Evolutionary conservation across 1,140 invertebrate genomes (phyloP), one percentile per base, ranked within the genome.

Genomic region (Diorhabda carinulata): DNA sequence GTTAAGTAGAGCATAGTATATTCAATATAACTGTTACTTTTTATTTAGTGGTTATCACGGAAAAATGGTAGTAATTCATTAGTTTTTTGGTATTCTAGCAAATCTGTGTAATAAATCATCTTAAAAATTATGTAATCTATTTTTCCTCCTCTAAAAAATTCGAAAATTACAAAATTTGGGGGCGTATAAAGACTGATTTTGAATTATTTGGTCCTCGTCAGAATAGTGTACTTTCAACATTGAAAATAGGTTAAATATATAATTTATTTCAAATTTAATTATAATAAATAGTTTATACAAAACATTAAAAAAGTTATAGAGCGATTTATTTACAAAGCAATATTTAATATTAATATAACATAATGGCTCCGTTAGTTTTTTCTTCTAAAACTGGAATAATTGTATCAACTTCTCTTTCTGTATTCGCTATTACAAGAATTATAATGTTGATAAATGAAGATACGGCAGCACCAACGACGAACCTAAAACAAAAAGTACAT

Each of bases 311-410:
- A 25, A 25, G 1, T 25, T 25, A 25, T 25, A 25, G 25, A 25
- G 25, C 1, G 25, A 25, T 25, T 25, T 25, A 25, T 25, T 25
- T 25, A 25, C 25, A 25, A 25, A 25, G 25, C 25, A 25, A 25
- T 25, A 25, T 25, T 25, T 25, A 25, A 44, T 66, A 43, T 84
- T 82, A 93, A 78, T 93, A 93, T 61, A 93, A 82, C 91, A 94
- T 93, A 78, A 93, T 93, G 73, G 91, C 91, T 76, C 90, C 91
- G 73, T 92, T 92, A 64, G 90, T 87, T 82, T 93, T 93, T 80
- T 93, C 91, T 77, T 93, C 90, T 5, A 91, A 82, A 43, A 90
- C 87, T 0, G 90, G 89, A 62, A 89, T 87, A 2, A 87, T 84
- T 0, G 86, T 82, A 72, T 88, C 88, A 42, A 87, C 83, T 45